These are phyloP conservation scores for Caloenas nicobarica DNA, from an alignment of 2,113 vertebrate species.

Conservation along the genomic window DNA sequence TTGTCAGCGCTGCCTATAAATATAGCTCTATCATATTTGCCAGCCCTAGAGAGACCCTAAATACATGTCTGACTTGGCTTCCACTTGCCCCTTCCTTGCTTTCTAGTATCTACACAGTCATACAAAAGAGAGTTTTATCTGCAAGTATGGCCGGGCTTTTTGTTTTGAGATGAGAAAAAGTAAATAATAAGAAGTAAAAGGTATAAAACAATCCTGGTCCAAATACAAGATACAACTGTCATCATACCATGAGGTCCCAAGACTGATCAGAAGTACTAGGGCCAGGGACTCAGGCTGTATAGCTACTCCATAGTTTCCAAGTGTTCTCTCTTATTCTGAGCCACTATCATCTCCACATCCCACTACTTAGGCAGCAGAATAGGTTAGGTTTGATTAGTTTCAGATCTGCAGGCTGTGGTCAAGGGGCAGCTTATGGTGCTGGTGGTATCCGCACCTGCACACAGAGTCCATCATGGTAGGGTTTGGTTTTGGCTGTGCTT, in stretches of 20 bases:
- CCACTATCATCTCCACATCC: not conserved
- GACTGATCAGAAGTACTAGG: not conserved
- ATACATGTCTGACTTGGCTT: not conserved
- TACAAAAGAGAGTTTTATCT: not conserved
- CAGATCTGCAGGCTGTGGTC: not conserved
- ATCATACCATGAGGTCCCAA: not conserved
- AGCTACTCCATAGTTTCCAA: not conserved
- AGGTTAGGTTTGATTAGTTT: not conserved
- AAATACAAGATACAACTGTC: not conserved
- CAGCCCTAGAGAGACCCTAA: not conserved
- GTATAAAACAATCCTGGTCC: not conserved
- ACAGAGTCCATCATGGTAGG: fast-evolving
- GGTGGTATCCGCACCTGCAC: not conserved
- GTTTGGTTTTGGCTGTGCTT: not conserved
- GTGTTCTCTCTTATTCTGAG: not conserved
- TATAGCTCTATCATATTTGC: not conserved
- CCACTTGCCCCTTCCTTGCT: not conserved
- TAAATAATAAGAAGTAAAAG: not conserved
- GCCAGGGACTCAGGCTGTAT: not conserved
- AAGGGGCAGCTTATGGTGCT: not conserved
- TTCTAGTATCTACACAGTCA: not conserved
- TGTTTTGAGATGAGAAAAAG: not conserved
- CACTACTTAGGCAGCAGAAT: not conserved
- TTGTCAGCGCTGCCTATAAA: not conserved
- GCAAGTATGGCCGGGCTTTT: not conserved